phyloP scores from a whole-genome alignment of 1,140 invertebrate genomes.

The Rhagoletis pomonella region DNA sequence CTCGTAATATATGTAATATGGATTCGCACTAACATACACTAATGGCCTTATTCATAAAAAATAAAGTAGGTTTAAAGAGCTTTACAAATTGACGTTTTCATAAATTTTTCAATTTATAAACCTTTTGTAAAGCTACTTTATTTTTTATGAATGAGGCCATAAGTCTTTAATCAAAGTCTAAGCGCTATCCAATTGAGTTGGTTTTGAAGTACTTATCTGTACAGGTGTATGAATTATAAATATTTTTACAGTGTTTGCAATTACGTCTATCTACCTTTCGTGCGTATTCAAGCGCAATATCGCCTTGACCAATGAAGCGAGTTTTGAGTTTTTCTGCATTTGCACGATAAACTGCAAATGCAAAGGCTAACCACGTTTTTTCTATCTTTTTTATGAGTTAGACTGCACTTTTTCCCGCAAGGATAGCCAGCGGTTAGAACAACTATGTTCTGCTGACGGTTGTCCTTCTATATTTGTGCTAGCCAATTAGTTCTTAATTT shows the following conservation, averaged over 20 bases:
- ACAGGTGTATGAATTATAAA: too few species aligned
- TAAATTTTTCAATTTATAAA: too few species aligned
- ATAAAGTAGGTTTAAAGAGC: too few species aligned
- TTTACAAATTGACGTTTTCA: too few species aligned
- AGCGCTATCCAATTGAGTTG: too few species aligned
- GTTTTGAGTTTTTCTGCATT: not conserved
- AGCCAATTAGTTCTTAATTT: conserved; percentile 25
- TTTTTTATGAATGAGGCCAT: too few species aligned
- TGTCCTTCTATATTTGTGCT: not conserved
- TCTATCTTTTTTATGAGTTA: not conserved
- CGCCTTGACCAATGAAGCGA: not conserved
- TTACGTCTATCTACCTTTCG: not conserved
- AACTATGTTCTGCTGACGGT: not conserved
- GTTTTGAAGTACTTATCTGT: too few species aligned
- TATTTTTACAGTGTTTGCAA: not conserved
- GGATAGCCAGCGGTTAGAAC: not conserved
- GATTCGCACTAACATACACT: too few species aligned
- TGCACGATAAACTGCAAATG: not conserved
- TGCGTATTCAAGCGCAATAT: not conserved
- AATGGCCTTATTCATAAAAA: too few species aligned
- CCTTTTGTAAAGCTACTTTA: too few species aligned
- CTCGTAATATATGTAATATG: too few species aligned
- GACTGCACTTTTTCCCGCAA: not conserved
- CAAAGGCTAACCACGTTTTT: not conserved
- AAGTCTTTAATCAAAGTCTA: too few species aligned